Base-by-base conservation (phyloP, 2,797 vertebrate species). In the Coregonus ussuriensis region DNA sequence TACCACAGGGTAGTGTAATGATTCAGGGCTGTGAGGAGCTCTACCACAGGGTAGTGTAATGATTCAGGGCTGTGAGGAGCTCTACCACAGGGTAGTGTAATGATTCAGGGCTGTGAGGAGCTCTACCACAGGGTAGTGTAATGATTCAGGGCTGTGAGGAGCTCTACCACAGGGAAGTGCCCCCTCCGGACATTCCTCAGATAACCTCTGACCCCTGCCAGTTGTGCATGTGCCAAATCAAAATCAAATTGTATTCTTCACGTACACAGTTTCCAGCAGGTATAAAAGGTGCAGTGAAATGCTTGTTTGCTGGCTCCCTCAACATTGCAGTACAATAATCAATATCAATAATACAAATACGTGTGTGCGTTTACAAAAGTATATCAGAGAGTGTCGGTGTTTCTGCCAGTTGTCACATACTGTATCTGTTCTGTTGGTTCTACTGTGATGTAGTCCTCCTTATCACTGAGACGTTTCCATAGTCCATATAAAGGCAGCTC, bases 181-280 rank as follows among this genome's bases (percentile, higher is more conserved):
- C 77, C 74, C 37, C 33, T 75, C 52, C 59, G 72, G 62, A 74
- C 83, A 82, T 85, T 87, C 83, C 77, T 71, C 47, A 81, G 86
- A 85, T 85, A 82, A 87, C 78, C 62, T 13, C 74, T 80, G 69
- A 77, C 53, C 75, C 74, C 75, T 68, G 65, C 69, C 47, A 69
- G 70, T 74, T 74, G 68, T 71, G 68, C 69, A 52, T 62, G 72
- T 74, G 72, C 63, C 37, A 41, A 41, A 41, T 41, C 37, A 41
- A 41, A 9, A 41, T 41, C 7, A 2, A 9, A 41, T 41, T 9
- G 41, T 41, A 41, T 41, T 41, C 1, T 0, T 41, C 37, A 41
- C 6, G 6, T 41, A 9, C 37, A 41, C 37, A 9, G 7, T 41
- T 41, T 41, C 41, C 41, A 41, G 41, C 41, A 41, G 41, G 41